phyloP scores from a whole-genome alignment of 2,888 invertebrate genomes.

The Tenodera sinensis region DNA sequence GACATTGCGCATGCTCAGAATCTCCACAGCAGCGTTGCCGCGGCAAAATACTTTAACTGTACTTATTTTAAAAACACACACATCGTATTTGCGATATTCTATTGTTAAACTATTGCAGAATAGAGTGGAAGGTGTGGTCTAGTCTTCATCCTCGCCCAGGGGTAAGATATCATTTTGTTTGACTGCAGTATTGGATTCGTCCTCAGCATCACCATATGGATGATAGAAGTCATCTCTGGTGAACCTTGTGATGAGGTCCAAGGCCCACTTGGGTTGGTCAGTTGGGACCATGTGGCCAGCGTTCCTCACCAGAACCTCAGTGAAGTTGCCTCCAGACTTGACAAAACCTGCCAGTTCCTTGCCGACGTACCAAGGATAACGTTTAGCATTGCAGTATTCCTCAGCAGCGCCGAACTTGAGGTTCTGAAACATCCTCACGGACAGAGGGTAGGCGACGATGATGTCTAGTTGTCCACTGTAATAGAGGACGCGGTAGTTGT shows the following conservation, averaged over 20 bases:
- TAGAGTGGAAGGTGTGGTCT: too few relatives aligned
- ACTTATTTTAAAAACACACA: too few relatives aligned
- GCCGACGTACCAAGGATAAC: conserved; percentile 43
- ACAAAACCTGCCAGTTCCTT: conserved; percentile 42
- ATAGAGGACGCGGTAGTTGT: conserved; percentile 39
- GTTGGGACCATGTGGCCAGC: conserved; percentile 46
- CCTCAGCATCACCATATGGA: not conserved
- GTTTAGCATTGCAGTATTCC: conserved; percentile 40
- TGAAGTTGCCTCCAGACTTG: conserved; percentile 38
- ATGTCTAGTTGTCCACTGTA: conserved; percentile 53
- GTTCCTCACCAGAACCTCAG: conserved; percentile 40
- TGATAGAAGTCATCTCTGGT: conserved; percentile 37
- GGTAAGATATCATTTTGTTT: not conserved
- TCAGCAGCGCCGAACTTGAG: conserved; percentile 43
- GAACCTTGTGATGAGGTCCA: conserved; percentile 38
- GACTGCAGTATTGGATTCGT: not conserved
- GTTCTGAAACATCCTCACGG: conserved; percentile 44
- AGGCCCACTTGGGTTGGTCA: conserved; percentile 43
- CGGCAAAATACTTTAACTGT: too few relatives aligned
- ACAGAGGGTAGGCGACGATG: conserved; percentile 57
- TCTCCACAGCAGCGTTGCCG: too few relatives aligned
- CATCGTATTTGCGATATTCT: too few relatives aligned
- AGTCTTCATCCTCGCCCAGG: too few relatives aligned
- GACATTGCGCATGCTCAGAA: too few relatives aligned
- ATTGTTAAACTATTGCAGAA: too few relatives aligned